These are phyloP conservation scores for Arrhamphus sclerolepis DNA, from an alignment of 2,797 vertebrate species.

Conservation along the genomic window DNA sequence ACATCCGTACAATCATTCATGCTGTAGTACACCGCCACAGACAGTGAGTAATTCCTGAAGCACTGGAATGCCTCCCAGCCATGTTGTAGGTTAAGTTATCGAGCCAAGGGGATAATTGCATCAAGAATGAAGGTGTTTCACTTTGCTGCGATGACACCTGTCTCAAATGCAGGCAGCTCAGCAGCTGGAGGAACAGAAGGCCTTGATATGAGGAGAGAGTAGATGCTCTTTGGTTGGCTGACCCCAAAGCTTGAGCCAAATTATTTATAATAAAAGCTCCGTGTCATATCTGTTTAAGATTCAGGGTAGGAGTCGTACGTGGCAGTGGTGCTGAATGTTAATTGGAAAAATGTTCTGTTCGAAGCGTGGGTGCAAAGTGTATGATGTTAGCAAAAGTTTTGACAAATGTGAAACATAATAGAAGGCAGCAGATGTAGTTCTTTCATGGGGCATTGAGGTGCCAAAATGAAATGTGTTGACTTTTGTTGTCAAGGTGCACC, in stretches of 20 bases:
- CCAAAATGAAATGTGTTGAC: constrained; percentile 64
- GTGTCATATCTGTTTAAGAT: constrained; percentile 80
- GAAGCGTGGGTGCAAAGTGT: constrained; percentile 17
- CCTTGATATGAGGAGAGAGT: constrained; percentile 73
- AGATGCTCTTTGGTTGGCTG: constrained; percentile 64
- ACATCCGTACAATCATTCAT: constrained; percentile 79
- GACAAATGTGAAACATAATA: constrained; percentile 56
- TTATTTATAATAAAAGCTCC: constrained; percentile 81
- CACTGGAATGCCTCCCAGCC: constrained; percentile 50
- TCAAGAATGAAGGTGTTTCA: constrained; percentile 68
- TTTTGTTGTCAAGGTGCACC: constrained; percentile 70
- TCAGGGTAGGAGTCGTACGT: constrained; percentile 62
- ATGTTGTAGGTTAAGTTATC: constrained; percentile 70
- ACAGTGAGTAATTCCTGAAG: constrained; percentile 73
- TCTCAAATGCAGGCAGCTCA: constrained; percentile 52
- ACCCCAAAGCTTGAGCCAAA: constrained; percentile 74
- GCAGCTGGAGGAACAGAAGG: constrained; percentile 82
- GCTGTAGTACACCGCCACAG: constrained; percentile 64
- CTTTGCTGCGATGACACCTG: constrained; percentile 71
- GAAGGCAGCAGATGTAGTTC: constrained; percentile 64
- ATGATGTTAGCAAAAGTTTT: constrained; percentile 42
- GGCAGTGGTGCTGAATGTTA: constrained; percentile 71
- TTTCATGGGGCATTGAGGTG: constrained; percentile 42
- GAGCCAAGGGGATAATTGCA: constrained; percentile 64
- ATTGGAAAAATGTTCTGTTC: constrained; percentile 51